A percentile compares a stretch with the other conserved stretches of the same genome.
These are phyloP conservation scores for Lepeophtheirus salmonis DNA, from an alignment of 1,140 invertebrate species.

Conservation along the genomic window DNA sequence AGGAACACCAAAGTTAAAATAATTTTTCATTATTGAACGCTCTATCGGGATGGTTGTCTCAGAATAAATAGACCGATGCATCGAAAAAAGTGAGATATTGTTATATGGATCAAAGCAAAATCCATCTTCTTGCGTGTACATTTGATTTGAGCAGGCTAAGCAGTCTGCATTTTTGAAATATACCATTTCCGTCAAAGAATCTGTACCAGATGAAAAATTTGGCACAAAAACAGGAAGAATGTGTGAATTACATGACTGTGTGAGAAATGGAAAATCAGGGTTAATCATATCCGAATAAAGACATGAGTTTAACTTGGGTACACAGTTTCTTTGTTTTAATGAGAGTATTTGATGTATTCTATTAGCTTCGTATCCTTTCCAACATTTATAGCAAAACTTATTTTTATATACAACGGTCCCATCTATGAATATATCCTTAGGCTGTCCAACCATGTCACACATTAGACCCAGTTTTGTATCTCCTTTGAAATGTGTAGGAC, in stretches of 20 bases:
- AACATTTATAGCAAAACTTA: not conserved
- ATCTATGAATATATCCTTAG: not conserved
- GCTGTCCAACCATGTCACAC: not conserved
- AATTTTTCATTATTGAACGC: not conserved
- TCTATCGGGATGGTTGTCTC: not conserved
- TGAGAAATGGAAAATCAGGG: not conserved
- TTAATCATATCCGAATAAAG: not conserved
- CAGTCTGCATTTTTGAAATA: not conserved
- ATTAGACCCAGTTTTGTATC: not conserved
- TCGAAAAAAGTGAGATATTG: not conserved
- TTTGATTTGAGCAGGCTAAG: not conserved
- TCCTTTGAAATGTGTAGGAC: not conserved
- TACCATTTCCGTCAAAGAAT: not conserved
- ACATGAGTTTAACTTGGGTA: not conserved
- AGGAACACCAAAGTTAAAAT: not conserved
- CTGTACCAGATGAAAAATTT: not conserved
- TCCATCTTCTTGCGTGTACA: not conserved
- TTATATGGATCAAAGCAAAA: not conserved
- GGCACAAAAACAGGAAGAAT: not conserved
- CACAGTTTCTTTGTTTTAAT: not conserved
- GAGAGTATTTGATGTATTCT: not conserved
- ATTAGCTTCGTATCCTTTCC: not conserved
- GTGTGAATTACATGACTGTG: not conserved
- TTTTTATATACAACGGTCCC: not conserved
- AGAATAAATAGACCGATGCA: not conserved